These are phyloP conservation scores for Spea multiplicata DNA, from an alignment of 2,113 vertebrate genomes.

Conservation along the genomic window DNA sequence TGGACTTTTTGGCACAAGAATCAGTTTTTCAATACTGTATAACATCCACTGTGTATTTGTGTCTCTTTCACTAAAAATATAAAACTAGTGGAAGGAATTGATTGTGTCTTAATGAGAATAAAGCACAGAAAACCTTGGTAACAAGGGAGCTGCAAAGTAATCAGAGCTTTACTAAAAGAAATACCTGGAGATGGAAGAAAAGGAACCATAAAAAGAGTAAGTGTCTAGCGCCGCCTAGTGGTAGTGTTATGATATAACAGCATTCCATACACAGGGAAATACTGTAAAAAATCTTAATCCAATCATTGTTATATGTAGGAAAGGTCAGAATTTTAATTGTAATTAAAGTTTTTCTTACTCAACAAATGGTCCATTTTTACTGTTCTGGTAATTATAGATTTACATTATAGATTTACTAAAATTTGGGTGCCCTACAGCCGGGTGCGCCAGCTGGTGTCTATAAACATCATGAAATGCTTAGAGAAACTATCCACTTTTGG, in stretches of 20 bases:
- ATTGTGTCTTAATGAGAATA: constrained; percentile 14
- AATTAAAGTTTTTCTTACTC: background rate
- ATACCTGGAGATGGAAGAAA: background rate
- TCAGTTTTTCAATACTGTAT: background rate
- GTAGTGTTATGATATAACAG: background rate
- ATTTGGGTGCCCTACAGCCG: too few relatives aligned
- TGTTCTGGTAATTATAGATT: background rate
- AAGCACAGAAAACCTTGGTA: background rate
- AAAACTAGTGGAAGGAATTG: background rate
- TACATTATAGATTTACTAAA: background rate
- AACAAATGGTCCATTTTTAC: background rate
- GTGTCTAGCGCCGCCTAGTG: constrained; percentile 19
- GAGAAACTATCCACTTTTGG: too few relatives aligned
- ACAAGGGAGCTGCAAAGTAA: background rate
- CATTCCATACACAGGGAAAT: background rate
- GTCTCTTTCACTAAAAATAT: background rate
- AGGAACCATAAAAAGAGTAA: background rate
- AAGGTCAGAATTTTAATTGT: too few relatives aligned
- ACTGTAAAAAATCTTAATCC: background rate
- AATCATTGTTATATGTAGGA: too few relatives aligned
- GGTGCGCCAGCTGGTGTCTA: background rate
- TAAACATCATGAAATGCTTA: too few relatives aligned
- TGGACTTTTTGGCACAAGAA: background rate
- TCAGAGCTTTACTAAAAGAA: constrained; percentile 20
- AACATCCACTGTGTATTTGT: background rate